phyloP scores from a whole-genome alignment of 2,797 vertebrate genomes.

The Catamblyrhynchus diadema region DNA sequence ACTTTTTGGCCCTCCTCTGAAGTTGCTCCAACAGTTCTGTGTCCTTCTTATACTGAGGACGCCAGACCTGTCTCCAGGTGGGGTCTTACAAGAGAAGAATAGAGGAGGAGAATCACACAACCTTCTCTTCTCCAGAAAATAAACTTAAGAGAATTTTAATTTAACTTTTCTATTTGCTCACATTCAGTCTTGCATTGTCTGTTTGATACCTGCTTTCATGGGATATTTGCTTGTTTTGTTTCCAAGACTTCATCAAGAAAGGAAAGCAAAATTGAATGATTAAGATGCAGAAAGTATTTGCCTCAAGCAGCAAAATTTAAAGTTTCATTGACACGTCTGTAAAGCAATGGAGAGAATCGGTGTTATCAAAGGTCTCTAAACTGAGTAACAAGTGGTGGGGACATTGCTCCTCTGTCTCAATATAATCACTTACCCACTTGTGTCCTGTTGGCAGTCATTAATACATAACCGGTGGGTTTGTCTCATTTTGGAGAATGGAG shows the following conservation, averaged over 20 bases:
- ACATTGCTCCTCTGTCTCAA: neutral
- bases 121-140: neutral
- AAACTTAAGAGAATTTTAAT: neutral
- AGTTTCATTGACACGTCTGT: neutral
- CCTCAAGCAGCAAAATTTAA: neutral
- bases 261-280: neutral
- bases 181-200: neutral
- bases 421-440: too few species aligned
- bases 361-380: neutral
- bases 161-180: neutral
- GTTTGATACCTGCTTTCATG: neutral
- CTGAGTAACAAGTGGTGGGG: neutral
- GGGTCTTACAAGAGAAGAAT: neutral
- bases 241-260: neutral
- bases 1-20: neutral
- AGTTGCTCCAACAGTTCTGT: neutral
- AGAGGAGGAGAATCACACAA: neutral
- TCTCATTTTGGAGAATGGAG: neutral
- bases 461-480: neutral
- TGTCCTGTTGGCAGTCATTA: neutral
- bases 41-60: neutral
- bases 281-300: neutral
- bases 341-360: neutral
- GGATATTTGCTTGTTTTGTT: neutral
- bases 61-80: neutral